Evolutionary conservation across 2,797 vertebrate genomes (phyloP).

Genomic region (Pitangus sulphuratus): DNA sequence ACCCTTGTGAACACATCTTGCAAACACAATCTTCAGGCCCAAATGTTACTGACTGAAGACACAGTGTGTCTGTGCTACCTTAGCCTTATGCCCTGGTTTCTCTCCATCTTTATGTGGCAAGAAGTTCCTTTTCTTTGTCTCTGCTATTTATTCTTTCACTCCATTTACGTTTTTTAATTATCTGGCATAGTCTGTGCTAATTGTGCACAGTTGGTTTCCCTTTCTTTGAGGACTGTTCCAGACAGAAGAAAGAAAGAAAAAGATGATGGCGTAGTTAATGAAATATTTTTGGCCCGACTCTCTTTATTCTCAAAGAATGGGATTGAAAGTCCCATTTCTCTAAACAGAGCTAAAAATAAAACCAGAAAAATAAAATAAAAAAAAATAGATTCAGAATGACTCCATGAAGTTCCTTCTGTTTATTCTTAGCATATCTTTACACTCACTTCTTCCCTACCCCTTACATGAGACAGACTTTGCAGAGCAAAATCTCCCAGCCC

Average conservation of each 20-base stretch:
- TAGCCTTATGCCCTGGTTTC: background rate
- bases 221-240: background rate
- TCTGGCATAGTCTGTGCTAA: constrained; percentile 5
- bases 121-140: background rate
- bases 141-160: background rate
- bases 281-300: background rate
- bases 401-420: background rate
- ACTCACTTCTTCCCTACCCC: background rate
- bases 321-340: background rate
- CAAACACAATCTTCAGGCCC: background rate
- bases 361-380: background rate
- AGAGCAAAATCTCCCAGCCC: background rate
- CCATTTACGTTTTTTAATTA: background rate
- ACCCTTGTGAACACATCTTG: background rate
- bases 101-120: background rate
- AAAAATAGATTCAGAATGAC: background rate
- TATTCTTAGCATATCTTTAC: background rate
- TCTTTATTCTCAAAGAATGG: constrained; percentile 18
- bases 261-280: background rate
- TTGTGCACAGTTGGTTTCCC: background rate
- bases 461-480: background rate
- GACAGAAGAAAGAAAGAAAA: constrained; percentile 17
- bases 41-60: background rate
- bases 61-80: background rate
- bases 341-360: constrained; percentile 22